A percentile compares a stretch with the other conserved stretches of the same genome.
Conservation (phyloP, 2,113 vertebrate genomes). For the Myotis davidii region DNA sequence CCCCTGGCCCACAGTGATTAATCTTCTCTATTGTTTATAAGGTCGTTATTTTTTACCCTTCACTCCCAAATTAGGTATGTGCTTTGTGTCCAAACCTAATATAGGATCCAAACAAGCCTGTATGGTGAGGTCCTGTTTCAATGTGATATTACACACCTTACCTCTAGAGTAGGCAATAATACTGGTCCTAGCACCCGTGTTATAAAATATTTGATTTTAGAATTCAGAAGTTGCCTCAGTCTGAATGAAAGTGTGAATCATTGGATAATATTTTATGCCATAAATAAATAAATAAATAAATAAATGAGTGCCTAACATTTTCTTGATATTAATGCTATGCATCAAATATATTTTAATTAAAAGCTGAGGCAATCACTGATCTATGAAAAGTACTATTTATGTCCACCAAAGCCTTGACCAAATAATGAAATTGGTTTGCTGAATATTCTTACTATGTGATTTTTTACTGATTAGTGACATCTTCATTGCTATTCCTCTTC, state of each 20-base stretch:
- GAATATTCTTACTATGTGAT: neutral
- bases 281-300: conserved; percentile 3
- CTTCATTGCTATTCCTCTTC: neutral
- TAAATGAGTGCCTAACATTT: neutral
- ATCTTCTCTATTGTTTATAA: neutral
- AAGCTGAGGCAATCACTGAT: neutral
- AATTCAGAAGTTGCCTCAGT: neutral
- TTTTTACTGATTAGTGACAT: neutral
- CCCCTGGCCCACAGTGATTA: neutral
- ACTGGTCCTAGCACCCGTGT: neutral
- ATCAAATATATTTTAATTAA: neutral
- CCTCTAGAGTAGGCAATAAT: neutral
- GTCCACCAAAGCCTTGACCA: neutral
- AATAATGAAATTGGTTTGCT: neutral
- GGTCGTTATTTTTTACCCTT: neutral
- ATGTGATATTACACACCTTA: neutral
- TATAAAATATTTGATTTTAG: neutral
- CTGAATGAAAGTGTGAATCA: neutral
- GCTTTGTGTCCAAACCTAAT: neutral
- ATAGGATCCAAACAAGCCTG: neutral
- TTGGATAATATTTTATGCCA: neutral
- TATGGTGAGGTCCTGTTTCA: neutral
- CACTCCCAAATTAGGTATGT: neutral
- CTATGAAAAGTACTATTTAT: neutral
- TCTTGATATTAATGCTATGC: neutral